Percentiles rank a stretch among this genome's conserved stretches.
These are phyloP conservation scores for Pachycephus smyrnensis DNA, from an alignment of 2,888 invertebrate species.

Conservation along the genomic window DNA sequence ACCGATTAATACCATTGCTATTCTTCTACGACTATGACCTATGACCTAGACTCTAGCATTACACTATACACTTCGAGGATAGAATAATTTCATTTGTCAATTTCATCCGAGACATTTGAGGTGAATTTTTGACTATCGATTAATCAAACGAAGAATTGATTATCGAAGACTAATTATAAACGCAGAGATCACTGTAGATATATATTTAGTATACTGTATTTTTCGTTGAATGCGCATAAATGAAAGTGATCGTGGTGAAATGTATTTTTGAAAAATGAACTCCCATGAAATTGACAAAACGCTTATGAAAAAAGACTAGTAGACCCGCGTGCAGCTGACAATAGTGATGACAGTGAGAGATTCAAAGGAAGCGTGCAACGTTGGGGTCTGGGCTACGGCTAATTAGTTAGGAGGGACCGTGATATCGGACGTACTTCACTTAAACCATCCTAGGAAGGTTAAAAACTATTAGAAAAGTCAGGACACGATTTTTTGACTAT, in stretches of 20 bases:
- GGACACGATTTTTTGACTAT: slow-evolving; percentile 6
- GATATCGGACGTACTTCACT: slow-evolving; percentile 68
- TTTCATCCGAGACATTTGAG: not conserved
- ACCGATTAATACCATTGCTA: slow-evolving; percentile 22
- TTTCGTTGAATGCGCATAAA: not conserved
- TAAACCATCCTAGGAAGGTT: slow-evolving; percentile 60
- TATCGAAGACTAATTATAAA: too few species aligned
- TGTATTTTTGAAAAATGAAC: not conserved
- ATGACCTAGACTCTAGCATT: slow-evolving; percentile 31
- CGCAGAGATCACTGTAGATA: too few species aligned
- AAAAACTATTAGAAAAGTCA: slow-evolving; percentile 44
- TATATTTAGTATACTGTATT: too few species aligned
- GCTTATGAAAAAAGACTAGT: slow-evolving; percentile 54
- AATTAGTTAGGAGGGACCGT: slow-evolving; percentile 69
- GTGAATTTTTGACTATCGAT: too few species aligned
- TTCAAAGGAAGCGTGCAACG: slow-evolving; percentile 61
- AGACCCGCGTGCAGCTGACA: slow-evolving; percentile 64
- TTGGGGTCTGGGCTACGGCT: slow-evolving; percentile 64
- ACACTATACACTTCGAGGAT: slow-evolving; percentile 31
- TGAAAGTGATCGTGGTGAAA: slow-evolving; percentile 11
- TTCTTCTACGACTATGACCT: slow-evolving; percentile 28
- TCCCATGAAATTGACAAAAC: too few species aligned
- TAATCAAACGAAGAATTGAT: too few species aligned
- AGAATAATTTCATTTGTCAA: slow-evolving; percentile 20
- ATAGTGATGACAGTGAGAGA: slow-evolving; percentile 33